phyloP scores from a whole-genome alignment of 2,888 invertebrate species.

The Dorcus hopei region DNA sequence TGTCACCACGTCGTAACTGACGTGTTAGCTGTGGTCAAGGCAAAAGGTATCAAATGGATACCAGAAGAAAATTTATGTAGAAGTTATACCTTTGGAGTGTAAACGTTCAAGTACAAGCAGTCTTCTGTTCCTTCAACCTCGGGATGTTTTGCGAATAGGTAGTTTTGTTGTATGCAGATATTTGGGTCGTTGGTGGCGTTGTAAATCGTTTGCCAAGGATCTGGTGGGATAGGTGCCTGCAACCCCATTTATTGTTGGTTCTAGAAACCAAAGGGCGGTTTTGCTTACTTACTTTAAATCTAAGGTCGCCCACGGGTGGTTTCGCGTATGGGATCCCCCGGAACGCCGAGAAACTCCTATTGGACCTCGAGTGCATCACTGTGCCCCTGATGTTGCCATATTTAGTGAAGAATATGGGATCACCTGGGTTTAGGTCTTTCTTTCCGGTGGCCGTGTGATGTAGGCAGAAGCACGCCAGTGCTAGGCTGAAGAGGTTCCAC shows the following conservation, averaged over 20 bases:
- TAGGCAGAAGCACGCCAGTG: too few species aligned
- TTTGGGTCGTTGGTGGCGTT: conserved; percentile 42
- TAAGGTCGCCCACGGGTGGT: conserved; percentile 30
- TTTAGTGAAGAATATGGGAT: conserved; percentile 19
- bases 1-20: not conserved
- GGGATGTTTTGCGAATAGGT: conserved; percentile 35
- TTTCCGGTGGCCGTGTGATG: too few species aligned
- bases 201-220: conserved; percentile 34
- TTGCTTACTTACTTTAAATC: conserved; percentile 33
- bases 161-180: conserved; percentile 51
- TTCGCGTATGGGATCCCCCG: conserved; percentile 34
- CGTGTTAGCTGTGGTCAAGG: not conserved
- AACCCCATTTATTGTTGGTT: not conserved
- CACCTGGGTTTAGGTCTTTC: not conserved
- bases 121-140: conserved; percentile 49
- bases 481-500: too few species aligned
- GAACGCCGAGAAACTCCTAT: conserved; percentile 27
- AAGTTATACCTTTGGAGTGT: conserved; percentile 43
- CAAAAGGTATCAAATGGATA: not conserved
- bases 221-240: conserved; percentile 35
- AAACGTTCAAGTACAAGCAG: conserved; percentile 53
- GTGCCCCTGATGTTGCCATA: conserved; percentile 27
- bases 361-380: conserved; percentile 21
- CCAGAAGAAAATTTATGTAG: too few species aligned
- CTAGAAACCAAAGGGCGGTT: not conserved